A percentile compares a stretch with the other conserved stretches of the same genome.
phyloP scores from a whole-genome alignment of 2,888 invertebrate genomes.

The Mythimna ferrago region DNA sequence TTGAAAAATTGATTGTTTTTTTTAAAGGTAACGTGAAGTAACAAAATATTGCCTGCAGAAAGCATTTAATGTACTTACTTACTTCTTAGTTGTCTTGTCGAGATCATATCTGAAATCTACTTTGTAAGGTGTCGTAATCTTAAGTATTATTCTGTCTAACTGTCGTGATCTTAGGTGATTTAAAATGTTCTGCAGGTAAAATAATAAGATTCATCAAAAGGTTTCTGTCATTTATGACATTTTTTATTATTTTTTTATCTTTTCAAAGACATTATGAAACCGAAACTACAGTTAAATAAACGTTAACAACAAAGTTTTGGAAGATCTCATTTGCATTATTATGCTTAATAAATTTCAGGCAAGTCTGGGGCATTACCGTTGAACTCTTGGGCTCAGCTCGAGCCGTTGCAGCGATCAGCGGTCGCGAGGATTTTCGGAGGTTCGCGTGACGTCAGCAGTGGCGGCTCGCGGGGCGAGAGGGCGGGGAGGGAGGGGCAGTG shows the following conservation, averaged over 20 bases:
- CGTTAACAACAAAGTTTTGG: constrained; percentile 29
- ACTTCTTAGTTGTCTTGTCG: too few species aligned
- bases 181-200: not conserved
- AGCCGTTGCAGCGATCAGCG: constrained; percentile 79
- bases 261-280: constrained; percentile 1
- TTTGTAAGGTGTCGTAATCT: too few species aligned
- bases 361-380: constrained; percentile 62
- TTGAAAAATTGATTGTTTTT: not conserved
- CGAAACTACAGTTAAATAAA: constrained; percentile 28
- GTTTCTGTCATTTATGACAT: not conserved
- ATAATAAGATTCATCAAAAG: not conserved
- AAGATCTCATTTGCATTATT: constrained; percentile 58
- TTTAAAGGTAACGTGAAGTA: not conserved
- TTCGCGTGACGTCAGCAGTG: constrained; percentile 87
- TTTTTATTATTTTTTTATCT: not conserved
- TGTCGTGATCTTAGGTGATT: not conserved
- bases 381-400: constrained; percentile 68
- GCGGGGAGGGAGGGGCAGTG: constrained; percentile 70
- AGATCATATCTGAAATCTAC: too few species aligned
- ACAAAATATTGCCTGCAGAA: not conserved
- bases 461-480: constrained; percentile 60
- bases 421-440: constrained; percentile 82
- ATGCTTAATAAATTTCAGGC: constrained; percentile 51
- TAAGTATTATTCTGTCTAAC: not conserved
- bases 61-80: not conserved